phyloP scores from a whole-genome alignment of 2,888 invertebrate genomes.

The Gymnocheta viridis region DNA sequence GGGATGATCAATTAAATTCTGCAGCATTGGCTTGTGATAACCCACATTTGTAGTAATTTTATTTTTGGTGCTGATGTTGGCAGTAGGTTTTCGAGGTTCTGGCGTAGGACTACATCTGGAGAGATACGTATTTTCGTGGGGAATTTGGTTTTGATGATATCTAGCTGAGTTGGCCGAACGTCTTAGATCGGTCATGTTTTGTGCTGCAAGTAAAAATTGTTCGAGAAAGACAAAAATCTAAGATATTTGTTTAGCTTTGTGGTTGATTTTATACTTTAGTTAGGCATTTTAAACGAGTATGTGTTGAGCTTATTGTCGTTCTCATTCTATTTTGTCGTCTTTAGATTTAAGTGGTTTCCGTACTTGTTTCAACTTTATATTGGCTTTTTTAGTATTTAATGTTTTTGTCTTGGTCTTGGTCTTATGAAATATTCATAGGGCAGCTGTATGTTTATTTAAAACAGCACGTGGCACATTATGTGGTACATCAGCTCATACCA shows the following conservation, averaged over 20 bases:
- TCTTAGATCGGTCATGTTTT: slow-evolving; percentile 75
- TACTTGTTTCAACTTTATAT: background rate
- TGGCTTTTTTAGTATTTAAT: slow-evolving; percentile 20
- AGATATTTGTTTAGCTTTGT: background rate
- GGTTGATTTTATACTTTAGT: slow-evolving; percentile 25
- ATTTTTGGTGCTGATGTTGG: background rate
- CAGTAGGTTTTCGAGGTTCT: slow-evolving; percentile 50
- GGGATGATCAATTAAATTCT: slow-evolving; percentile 77
- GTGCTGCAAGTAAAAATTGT: background rate
- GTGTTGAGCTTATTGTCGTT: slow-evolving; percentile 41
- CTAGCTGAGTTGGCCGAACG: slow-evolving; percentile 61
- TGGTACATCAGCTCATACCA: slow-evolving; percentile 38
- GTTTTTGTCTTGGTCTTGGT: slow-evolving; percentile 52
- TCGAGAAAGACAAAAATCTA: background rate
- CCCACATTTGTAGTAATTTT: slow-evolving; percentile 10
- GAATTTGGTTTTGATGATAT: slow-evolving; percentile 66
- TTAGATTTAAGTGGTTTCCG: slow-evolving; percentile 13
- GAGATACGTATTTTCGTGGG: slow-evolving; percentile 68
- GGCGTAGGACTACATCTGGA: slow-evolving; percentile 64
- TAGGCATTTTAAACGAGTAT: slow-evolving; percentile 27
- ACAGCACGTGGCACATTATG: slow-evolving; percentile 59
- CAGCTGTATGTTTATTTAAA: slow-evolving; percentile 63
- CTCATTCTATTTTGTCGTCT: slow-evolving; percentile 22
- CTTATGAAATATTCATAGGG: slow-evolving; percentile 68
- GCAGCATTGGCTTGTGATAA: slow-evolving; percentile 76